Conservation (phyloP, 2,113 vertebrate genomes). For the Marmota flaviventris region DNA sequence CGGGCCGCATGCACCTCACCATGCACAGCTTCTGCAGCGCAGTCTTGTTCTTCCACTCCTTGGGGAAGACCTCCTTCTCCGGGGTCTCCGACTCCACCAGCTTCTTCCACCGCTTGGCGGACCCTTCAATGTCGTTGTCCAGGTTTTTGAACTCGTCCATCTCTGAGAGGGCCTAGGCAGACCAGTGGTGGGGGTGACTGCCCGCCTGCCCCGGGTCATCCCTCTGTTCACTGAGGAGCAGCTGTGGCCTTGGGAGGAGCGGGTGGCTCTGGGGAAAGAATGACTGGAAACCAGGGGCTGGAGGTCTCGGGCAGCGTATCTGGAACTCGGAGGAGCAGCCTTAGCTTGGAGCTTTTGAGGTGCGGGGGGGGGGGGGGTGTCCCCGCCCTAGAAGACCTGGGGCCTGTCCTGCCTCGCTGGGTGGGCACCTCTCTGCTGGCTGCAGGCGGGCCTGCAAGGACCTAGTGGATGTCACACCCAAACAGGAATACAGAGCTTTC, state of each 20-base stretch:
- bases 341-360: background rate
- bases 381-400: background rate
- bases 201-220: too few species aligned
- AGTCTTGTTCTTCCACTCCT: constrained; percentile 89
- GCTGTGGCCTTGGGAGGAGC: too few species aligned
- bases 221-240: too few species aligned
- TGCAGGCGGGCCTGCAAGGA: background rate
- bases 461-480: background rate
- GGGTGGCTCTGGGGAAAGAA: too few species aligned
- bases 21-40: constrained; percentile 89
- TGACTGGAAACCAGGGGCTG: background rate
- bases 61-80: constrained; percentile 88
- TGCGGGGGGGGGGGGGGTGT: background rate
- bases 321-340: too few species aligned
- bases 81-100: constrained; percentile 88
- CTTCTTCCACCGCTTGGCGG: constrained; percentile 89
- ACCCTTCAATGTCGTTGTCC: constrained; percentile 88
- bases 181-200: fast-evolving
- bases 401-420: background rate
- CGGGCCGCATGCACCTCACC: constrained; percentile 88
- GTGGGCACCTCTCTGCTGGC: background rate
- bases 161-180: constrained; percentile 86
- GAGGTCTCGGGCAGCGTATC: background rate
- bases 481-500: background rate
- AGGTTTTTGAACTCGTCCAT: constrained; percentile 90